phyloP scores from a whole-genome alignment of 2,113 vertebrate species.

The Centropus unirufus region DNA sequence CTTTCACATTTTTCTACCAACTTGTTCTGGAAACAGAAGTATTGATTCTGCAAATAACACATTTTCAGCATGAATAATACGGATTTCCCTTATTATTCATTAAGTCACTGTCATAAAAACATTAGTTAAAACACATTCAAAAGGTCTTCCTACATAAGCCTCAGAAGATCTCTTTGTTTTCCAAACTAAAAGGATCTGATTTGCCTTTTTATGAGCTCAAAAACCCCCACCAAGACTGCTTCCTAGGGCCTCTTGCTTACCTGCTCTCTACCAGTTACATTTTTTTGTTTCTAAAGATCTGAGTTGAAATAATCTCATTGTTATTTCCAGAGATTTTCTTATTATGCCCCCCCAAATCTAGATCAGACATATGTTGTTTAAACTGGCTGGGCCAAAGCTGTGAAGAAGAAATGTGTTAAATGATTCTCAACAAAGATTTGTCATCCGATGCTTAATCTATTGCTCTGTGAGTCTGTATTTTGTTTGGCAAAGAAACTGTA shows the following conservation, averaged over 20 bases:
- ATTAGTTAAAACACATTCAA: not conserved
- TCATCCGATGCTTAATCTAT: not conserved
- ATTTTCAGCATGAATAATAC: not conserved
- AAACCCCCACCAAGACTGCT: not conserved
- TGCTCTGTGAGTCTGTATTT: not conserved
- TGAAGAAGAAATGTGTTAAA: not conserved
- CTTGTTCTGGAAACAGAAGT: not conserved
- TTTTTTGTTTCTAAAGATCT: not conserved
- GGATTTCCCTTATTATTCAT: not conserved
- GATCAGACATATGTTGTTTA: not conserved
- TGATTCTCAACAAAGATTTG: not conserved
- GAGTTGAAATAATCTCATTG: not conserved
- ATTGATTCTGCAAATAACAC: not conserved
- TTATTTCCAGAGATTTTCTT: not conserved
- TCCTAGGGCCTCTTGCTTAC: not conserved
- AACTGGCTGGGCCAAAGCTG: not conserved
- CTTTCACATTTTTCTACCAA: not conserved
- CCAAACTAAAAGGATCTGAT: not conserved
- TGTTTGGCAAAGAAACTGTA: slow-evolving; percentile 12
- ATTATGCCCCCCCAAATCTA: not conserved
- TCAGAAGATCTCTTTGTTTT: not conserved
- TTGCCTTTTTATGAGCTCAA: not conserved
- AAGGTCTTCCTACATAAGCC: not conserved
- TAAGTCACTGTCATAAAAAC: not conserved
- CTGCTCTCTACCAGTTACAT: not conserved